Evolutionary conservation across 1,140 invertebrate genomes (phyloP), one percentile per base, ranked within the genome.

Genomic region (Tribolium castaneum): DNA sequence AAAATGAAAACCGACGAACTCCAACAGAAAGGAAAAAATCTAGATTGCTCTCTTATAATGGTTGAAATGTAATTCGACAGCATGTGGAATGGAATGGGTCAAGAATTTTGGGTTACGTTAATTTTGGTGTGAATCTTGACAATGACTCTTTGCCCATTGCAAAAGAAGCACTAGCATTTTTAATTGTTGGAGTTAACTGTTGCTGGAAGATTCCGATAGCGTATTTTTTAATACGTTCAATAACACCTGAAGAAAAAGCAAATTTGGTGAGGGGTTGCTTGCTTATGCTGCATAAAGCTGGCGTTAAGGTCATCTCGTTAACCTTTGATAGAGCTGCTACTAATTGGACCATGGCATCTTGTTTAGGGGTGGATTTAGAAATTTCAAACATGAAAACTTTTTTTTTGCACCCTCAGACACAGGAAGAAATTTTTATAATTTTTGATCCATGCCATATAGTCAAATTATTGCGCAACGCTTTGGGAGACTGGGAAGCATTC

Each of bases 131-230:
- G 3, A 13, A 56, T 56, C 14, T 56, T 56, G 52, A 56, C 12
- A 56, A 14, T 14, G 52, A 56, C 22, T 56, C 16, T 16, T 16
- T 56, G 3, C 78, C 79, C 22, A 16, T 81, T 76, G 86, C 85
- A 16, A 84, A 80, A 74, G 78, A 84, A 79, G 84, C 82, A n/a
- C 75, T 87, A 49, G 84, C 86, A 45, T 85, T 85, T 71, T 80
- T 86, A 81, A 54, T 85, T 14, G 80, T 83, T 34, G 62, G 72
- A 16, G 45, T 87, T 1, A 86, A 87, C 75, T 78, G 70, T 7
- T 13, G 35, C 7, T 86, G 84, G 80, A 86, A 86, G 76, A 75
- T 86, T 70, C 85, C 86, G 25, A 25, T 86, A 22, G 85, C 80
- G 10, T 86, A 87, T 81, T 86, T 85, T 70, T 76, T 85, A 62